Percentiles rank a stretch among this genome's conserved stretches.
Evolutionary conservation across 2,888 invertebrate species (phyloP).

Genomic region (Hermaeophaga mercurialis): DNA sequence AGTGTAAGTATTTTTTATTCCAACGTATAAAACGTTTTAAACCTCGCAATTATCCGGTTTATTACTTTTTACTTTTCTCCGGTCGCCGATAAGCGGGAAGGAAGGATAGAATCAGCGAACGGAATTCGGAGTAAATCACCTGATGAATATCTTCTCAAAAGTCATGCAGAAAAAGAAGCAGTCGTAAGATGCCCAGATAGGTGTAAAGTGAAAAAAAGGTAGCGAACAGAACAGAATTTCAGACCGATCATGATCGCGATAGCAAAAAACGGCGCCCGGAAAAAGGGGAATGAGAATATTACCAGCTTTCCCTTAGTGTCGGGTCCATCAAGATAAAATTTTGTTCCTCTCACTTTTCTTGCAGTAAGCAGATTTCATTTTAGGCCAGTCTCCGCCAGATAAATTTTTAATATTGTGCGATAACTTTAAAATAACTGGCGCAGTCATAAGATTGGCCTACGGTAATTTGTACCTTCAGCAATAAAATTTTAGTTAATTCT

Average conservation of each 20-base stretch:
- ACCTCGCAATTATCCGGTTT: too few relatives aligned
- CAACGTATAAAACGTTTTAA: too few relatives aligned
- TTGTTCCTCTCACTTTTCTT: slow-evolving; percentile 20
- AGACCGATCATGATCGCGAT: slow-evolving; percentile 8
- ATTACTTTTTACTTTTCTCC: not conserved
- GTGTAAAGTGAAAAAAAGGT: slow-evolving; percentile 25
- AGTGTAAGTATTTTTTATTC: too few relatives aligned
- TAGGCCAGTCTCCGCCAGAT: not conserved
- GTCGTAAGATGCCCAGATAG: slow-evolving; percentile 13
- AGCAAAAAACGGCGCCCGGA: slow-evolving; percentile 16
- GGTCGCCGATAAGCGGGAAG: not conserved
- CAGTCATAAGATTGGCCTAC: too few relatives aligned
- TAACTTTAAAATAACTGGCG: too few relatives aligned
- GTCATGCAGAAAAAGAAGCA: slow-evolving; percentile 9
- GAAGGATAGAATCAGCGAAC: slow-evolving; percentile 10
- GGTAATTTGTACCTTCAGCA: too few relatives aligned
- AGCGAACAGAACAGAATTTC: not conserved
- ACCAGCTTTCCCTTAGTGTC: slow-evolving; percentile 20
- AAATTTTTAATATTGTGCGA: too few relatives aligned
- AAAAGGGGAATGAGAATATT: slow-evolving; percentile 22
- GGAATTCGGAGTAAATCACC: slow-evolving; percentile 16
- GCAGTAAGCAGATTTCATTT: slow-evolving; percentile 6
- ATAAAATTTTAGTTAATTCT: too few relatives aligned
- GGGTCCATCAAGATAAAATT: slow-evolving; percentile 32
- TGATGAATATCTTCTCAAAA: slow-evolving; percentile 13